Conservation (phyloP, 2,113 vertebrate species). For the Gobiocypris rarus region DNA sequence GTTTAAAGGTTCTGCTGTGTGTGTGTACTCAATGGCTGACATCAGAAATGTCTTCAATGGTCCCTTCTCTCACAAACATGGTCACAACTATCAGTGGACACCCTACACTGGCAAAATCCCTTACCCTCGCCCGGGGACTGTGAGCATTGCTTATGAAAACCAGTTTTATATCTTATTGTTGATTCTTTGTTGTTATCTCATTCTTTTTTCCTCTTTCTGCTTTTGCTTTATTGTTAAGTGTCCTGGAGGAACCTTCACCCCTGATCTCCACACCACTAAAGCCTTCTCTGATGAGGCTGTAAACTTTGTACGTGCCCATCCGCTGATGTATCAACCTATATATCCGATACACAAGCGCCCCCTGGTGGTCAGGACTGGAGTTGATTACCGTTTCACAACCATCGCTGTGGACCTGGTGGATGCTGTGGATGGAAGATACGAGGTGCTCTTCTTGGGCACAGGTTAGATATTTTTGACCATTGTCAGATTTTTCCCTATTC, state of each 20-base stretch:
- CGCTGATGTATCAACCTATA: slow-evolving; percentile 82
- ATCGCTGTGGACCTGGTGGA: slow-evolving; percentile 84
- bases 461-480: slow-evolving; percentile 66
- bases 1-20: slow-evolving; percentile 85
- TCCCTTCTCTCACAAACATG: slow-evolving; percentile 85
- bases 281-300: slow-evolving; percentile 84
- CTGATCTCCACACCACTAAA: slow-evolving; percentile 80
- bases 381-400: slow-evolving; percentile 82
- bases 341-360: slow-evolving; percentile 83
- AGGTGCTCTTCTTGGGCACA: slow-evolving; percentile 84
- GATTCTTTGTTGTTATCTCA: background rate
- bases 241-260: slow-evolving; percentile 84
- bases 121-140: slow-evolving; percentile 83
- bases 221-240: slow-evolving; percentile 68
- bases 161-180: background rate
- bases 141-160: slow-evolving; percentile 59
- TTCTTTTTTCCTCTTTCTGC: background rate
- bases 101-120: slow-evolving; percentile 85
- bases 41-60: slow-evolving; percentile 86
- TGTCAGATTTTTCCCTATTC: background rate
- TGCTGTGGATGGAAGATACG: slow-evolving; percentile 83
- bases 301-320: slow-evolving; percentile 83
- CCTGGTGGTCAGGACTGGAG: slow-evolving; percentile 81
- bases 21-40: slow-evolving; percentile 85
- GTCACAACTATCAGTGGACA: slow-evolving; percentile 85